A percentile compares a stretch with the other conserved stretches of the same genome.
Evolutionary conservation across 2,797 vertebrate genomes (phyloP).

Genomic region (Chloroceryle amazona): DNA sequence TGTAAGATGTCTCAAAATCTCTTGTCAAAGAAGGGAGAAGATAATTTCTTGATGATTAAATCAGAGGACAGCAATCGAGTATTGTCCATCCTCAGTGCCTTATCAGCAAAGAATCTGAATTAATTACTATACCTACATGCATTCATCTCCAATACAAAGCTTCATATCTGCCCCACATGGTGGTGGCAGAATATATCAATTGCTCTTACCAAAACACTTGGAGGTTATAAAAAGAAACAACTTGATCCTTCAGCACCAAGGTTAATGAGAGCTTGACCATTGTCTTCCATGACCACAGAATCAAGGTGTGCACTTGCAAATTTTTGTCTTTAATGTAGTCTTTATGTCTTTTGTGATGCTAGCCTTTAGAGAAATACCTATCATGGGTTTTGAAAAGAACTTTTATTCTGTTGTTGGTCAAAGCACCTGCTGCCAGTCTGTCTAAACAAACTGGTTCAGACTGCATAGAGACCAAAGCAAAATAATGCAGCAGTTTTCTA

Average conservation of each 20-base stretch:
- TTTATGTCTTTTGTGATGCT: background rate
- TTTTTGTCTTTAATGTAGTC: background rate
- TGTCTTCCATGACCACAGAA: background rate
- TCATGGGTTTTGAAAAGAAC: background rate
- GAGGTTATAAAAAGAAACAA: background rate
- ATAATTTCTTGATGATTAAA: background rate
- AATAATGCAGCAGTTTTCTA: background rate
- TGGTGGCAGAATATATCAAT: background rate
- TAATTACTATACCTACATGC: background rate
- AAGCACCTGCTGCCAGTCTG: background rate
- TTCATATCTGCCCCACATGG: background rate
- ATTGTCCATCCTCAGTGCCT: background rate
- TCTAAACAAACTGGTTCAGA: background rate
- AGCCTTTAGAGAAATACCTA: background rate
- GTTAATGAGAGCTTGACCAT: background rate
- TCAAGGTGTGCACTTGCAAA: fast-evolving
- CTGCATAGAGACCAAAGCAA: background rate
- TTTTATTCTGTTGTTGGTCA: background rate
- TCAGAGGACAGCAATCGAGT: background rate
- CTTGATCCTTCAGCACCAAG: background rate
- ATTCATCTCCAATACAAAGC: background rate
- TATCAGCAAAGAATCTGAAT: background rate
- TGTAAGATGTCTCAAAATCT: background rate
- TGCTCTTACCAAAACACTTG: background rate
- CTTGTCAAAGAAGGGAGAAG: background rate